Evolutionary conservation across 2,113 vertebrate species (phyloP), one percentile per base, ranked within the genome.

Genomic region (Xyrauchen texanus): DNA sequence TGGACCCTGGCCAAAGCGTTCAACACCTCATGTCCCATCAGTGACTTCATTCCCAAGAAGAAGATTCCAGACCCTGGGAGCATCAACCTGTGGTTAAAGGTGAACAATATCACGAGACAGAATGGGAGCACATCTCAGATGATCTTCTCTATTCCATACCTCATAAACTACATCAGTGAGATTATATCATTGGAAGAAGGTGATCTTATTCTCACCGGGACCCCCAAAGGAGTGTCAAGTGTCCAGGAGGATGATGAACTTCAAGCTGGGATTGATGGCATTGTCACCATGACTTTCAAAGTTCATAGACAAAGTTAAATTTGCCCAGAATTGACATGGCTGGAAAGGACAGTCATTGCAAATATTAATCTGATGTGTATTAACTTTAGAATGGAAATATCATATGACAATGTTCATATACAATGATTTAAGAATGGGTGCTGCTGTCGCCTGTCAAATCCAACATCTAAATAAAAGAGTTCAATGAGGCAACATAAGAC

Each of bases 1-100:
- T 99, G 98, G 98, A 99, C 97, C 0, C 85, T 95, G 83, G 98
- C 98, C 76, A 99, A 99, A 83, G 93, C 94, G 3, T 99, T 99
- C 83, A 79, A 93, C 76, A 92, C 93, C 0, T 99, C 98, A 0
- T 99, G 98, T 60, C 98, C 98, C 0, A 88, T 99, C 77, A 98
- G 97, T 3, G 95, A 97, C 0, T 97, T 99, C 52, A 94, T 99
- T 81, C 95, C 98, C 80, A 97, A 93, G 79, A 95, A 97, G 80
- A 88, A 88, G 76, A 89, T 99, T 79, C 92, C 93, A 0, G 95
- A 99, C 80, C 97, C 97, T 0, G 95, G 94, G 46, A 88, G 89
- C 65, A 85, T 99, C 63, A 90, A 74, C 49, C 88, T 99, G 67
- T 99, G 98, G 98, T 92, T 99, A 21, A 95, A 93, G 86, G 97